Evolutionary conservation across 2,113 vertebrate species (phyloP), one percentile per base, ranked within the genome.

Genomic region (Aythya baeri): DNA sequence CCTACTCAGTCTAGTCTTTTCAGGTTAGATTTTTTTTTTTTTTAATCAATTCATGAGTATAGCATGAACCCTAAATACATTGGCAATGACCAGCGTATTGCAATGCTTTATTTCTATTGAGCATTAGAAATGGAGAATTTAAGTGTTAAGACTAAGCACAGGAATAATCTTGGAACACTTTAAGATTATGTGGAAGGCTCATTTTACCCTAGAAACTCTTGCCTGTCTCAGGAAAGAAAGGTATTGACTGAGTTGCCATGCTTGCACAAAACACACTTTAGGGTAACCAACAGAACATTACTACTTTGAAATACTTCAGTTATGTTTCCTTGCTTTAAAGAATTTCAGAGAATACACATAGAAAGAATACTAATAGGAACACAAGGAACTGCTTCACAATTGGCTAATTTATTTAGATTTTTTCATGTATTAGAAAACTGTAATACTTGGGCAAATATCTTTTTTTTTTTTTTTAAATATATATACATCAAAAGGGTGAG

Each of bases 321-420:
- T 57, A 76, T 0, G 9, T 44, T 73, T 72, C 55, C 29, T 38
- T 86, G 73, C 46, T 46, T 91, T 78, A 82, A 88, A 57, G 58
- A 87, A 50, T 59, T 91, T 91, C 38, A 52, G 61, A 92, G 58
- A 96, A 92, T 57, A 84, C 88, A 84, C 78, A 80, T 87, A 88
- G n/a, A 22, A 91, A 66, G 10, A 50, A 61, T 67, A 88, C 86
- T 92, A 94, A 88, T 5, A 76, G 27, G 41, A 88, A 92, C 38
- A 83, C 3, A 68, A 63, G 49, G 88, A 93, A 86, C 31, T 26
- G 55, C 31, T 81, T 83, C 27, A 63, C 57, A 83, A 93, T 88
- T 90, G 85, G 34, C 22, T 34, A 65, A 81, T 95, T 77, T 78
- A 49, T 36, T 91, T 43, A 32, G n/a, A 46, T 57, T 34, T 70